Conservation (phyloP, 2,797 vertebrate species). For the Trachops cirrhosus region DNA sequence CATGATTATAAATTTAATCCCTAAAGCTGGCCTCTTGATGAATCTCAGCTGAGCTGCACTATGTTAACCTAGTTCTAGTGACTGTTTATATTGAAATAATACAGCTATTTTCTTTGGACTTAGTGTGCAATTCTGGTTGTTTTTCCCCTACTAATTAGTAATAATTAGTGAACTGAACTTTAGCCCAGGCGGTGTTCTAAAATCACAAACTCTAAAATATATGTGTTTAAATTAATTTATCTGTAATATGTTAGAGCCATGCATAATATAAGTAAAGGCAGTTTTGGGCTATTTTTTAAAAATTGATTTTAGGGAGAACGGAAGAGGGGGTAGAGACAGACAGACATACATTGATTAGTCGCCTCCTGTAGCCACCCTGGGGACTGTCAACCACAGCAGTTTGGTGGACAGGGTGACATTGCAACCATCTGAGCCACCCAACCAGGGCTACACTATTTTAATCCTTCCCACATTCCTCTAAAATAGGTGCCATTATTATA, state of each 20-base stretch:
- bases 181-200: neutral
- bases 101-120: slow-evolving; percentile 33
- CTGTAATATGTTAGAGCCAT: neutral
- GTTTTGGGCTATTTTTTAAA: neutral
- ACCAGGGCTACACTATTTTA: neutral
- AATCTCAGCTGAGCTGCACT: neutral
- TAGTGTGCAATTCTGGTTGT: neutral
- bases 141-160: neutral
- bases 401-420: too few relatives aligned
- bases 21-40: slow-evolving; percentile 46
- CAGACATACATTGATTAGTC: too few relatives aligned
- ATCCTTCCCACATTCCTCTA: neutral
- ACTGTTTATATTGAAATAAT: slow-evolving; percentile 30
- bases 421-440: too few relatives aligned
- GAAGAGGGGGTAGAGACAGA: too few relatives aligned
- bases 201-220: neutral
- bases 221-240: neutral
- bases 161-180: neutral
- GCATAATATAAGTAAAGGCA: neutral
- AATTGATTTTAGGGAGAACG: too few relatives aligned
- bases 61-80: neutral
- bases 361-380: too few relatives aligned
- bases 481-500: neutral
- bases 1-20: slow-evolving; percentile 61
- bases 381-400: too few relatives aligned